A percentile compares a stretch with the other conserved stretches of the same genome.
Conservation (phyloP, 2,797 vertebrate genomes). For the Semaprochilodus insignis region DNA sequence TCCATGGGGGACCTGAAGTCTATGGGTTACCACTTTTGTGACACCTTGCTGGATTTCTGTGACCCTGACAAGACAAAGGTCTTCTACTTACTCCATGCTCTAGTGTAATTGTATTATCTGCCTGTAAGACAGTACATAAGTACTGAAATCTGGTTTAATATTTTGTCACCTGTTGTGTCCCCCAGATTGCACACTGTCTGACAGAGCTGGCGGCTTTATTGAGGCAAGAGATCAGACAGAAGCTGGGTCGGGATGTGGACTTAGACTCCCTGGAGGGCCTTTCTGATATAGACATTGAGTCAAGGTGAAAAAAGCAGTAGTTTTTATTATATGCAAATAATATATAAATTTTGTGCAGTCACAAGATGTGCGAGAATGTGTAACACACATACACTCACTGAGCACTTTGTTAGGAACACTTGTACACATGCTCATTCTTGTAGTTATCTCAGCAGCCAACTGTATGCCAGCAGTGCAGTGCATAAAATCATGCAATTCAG, state of each 20-base stretch:
- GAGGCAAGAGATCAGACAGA: slow-evolving; percentile 71
- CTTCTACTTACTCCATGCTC: neutral
- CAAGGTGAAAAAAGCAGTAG: slow-evolving; percentile 78
- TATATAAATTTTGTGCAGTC: no score
- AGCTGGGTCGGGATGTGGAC: slow-evolving; percentile 73
- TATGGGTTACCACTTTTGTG: slow-evolving; percentile 87
- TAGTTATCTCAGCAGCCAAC: no score
- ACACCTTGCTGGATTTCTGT: slow-evolving; percentile 92
- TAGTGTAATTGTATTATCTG: neutral
- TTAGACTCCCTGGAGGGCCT: slow-evolving; percentile 73
- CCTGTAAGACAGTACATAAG: neutral
- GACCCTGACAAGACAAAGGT: slow-evolving; percentile 90
- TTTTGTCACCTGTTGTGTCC: slow-evolving; percentile 29
- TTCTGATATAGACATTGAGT: slow-evolving; percentile 88
- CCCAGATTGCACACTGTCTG: slow-evolving; percentile 83
- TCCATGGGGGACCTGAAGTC: slow-evolving; percentile 85
- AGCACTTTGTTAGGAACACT: no score
- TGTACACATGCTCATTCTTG: no score
- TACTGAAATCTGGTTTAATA: neutral
- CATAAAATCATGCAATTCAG: no score
- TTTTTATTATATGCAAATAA: neutral
- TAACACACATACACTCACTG: neutral
- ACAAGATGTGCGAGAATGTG: neutral
- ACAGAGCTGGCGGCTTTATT: slow-evolving; percentile 76
- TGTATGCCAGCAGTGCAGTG: no score